Evolutionary conservation across 2,888 invertebrate species (phyloP).

Genomic region (Trichogramma evanescens): DNA sequence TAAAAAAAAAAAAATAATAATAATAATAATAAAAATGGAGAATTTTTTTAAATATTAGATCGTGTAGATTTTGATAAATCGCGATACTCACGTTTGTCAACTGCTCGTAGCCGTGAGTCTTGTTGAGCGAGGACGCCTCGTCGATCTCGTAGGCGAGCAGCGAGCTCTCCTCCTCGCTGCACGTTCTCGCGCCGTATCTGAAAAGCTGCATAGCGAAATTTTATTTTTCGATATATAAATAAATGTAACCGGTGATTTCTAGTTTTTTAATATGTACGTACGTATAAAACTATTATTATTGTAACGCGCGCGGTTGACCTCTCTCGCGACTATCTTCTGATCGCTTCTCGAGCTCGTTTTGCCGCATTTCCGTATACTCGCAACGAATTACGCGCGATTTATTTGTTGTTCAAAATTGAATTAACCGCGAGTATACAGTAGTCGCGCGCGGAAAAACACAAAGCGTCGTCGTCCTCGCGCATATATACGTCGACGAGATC

Average conservation of each 20-base stretch:
- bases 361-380: too few relatives aligned
- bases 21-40: too few relatives aligned
- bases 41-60: neutral
- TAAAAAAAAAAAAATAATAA: too few relatives aligned
- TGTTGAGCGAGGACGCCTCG: neutral
- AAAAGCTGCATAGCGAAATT: slow-evolving; percentile 6
- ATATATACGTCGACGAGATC: too few relatives aligned
- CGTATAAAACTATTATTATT: neutral
- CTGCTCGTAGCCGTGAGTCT: slow-evolving; percentile 4
- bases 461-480: too few relatives aligned
- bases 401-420: too few relatives aligned
- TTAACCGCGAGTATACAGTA: too few relatives aligned
- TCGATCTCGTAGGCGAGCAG: neutral
- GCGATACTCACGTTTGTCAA: slow-evolving; percentile 14
- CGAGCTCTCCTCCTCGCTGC: neutral
- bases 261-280: neutral
- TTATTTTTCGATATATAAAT: neutral
- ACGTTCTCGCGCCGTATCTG: slow-evolving; percentile 16
- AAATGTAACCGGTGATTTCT: neutral
- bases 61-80: neutral
- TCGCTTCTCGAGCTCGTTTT: too few relatives aligned
- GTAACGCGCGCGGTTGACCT: neutral
- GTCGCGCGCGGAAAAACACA: too few relatives aligned
- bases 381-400: too few relatives aligned
- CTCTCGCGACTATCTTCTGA: neutral